Percentiles rank a stretch among this genome's conserved stretches.
Conservation (phyloP, 1,140 invertebrate genomes). For the Ericerus pela region DNA sequence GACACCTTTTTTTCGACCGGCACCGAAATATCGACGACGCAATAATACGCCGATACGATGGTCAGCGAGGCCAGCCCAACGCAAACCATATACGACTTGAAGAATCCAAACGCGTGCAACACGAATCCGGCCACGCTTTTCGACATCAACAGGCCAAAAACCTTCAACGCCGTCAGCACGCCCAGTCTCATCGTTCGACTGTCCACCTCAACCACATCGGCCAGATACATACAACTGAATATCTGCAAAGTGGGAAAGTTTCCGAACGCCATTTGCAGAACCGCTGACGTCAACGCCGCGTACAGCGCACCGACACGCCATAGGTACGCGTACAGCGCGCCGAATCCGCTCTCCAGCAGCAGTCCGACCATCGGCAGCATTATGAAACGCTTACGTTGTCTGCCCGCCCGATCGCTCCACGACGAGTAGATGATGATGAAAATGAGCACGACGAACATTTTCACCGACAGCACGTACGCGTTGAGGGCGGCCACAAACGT, state of each 20-base stretch:
- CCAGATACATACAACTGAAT: no score
- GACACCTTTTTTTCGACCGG: neutral
- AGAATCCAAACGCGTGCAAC: neutral
- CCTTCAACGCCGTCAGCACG: neutral
- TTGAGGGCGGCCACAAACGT: neutral
- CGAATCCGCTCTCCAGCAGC: slow-evolving; percentile 12
- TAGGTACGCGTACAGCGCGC: no score
- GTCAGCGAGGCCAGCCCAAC: neutral
- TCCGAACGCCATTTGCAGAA: no score
- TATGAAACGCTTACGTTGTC: slow-evolving; percentile 32
- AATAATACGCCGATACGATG: neutral
- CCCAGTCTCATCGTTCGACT: neutral
- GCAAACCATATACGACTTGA: neutral
- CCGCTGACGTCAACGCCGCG: no score
- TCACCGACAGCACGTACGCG: no score
- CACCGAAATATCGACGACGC: neutral
- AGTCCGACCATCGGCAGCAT: slow-evolving; percentile 28
- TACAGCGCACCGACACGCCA: no score
- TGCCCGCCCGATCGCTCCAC: slow-evolving; percentile 23
- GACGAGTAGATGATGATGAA: no score
- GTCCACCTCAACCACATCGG: no score
- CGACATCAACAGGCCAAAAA: neutral
- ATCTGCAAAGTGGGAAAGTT: no score
- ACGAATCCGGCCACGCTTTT: neutral
- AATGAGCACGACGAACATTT: no score